Base-by-base conservation (phyloP, 2,113 vertebrate species). In the Ia io region DNA sequence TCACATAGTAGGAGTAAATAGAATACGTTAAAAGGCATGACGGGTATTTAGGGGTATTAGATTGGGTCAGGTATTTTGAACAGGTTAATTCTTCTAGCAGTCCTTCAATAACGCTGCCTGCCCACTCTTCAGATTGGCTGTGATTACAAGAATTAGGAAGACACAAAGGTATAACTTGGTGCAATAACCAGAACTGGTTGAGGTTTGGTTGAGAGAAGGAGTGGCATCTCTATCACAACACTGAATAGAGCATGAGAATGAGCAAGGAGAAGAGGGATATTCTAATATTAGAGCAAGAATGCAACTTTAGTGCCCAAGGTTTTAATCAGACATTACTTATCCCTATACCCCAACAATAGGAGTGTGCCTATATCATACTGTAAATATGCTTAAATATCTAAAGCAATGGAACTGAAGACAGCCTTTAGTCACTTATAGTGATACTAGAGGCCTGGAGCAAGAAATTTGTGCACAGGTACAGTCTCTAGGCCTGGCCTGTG, bases 71-170 rank as follows among this genome's bases (percentile, higher is more conserved):
- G 2, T 14, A 56, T 90, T 86, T 85, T 83, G 47, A 90, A 30
- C 17, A 59, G 44, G 10, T 82, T 69, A 69, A 70, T 86, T 87
- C 9, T 91, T 49, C 18, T 51, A 53, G 23, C 53, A 93, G 4
- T 5, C 61, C 14, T 87, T 96, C 30, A 44, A 8, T 28, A 90
- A 44, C 70, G 40, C 11, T 82, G 23, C 30, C 10, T 1, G 6
- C 25, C 28, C n/a, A 30, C 13, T 83, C 35, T 93, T 70, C 77
- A 61, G 23, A 69, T 37, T 59, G 63, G 0, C 20, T 93, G 18
- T 95, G 65, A 59, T 73, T 77, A 70, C 0, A 88, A 76, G 28
- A 91, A 84, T 90, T 69, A 89, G 59, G 35, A 91, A 89, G 18
- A 90, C 32, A 30, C 2, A 13, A 76, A 77, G 47, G 5, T 67